Conservation (phyloP, 2,797 vertebrate genomes). For the Chelon labrosus region DNA sequence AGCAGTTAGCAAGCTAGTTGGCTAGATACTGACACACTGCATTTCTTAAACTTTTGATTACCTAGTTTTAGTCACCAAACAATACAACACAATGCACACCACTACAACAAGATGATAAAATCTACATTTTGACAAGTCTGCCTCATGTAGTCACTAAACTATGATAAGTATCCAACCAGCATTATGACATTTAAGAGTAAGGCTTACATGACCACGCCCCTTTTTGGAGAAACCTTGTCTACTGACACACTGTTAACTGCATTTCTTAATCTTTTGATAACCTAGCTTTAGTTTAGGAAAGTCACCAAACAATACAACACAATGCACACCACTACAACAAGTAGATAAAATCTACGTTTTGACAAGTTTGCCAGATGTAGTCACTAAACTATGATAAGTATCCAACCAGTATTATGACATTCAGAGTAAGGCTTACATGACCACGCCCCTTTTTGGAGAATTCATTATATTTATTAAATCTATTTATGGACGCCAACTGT, state of each 20-base stretch:
- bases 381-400: conserved; percentile 16
- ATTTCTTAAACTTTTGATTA: too few species aligned
- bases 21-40: too few species aligned
- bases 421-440: too few species aligned
- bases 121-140: conserved; percentile 8
- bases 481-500: too few species aligned
- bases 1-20: too few species aligned
- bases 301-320: conserved; percentile 2
- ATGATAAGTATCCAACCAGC: neutral
- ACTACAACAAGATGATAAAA: conserved; percentile 20
- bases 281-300: conserved; percentile 6
- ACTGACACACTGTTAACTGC: too few species aligned
- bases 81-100: neutral
- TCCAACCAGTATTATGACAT: neutral
- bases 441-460: too few species aligned
- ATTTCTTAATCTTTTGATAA: too few species aligned
- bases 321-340: neutral
- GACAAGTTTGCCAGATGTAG: conserved; percentile 10
- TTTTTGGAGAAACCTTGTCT: too few species aligned
- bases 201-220: too few species aligned
- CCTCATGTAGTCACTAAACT: conserved; percentile 22
- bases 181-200: too few species aligned
- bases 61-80: conserved; percentile 2
- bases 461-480: too few species aligned
- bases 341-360: conserved; percentile 12